Evolutionary conservation across 1,140 invertebrate species (phyloP).

Genomic region (Frieseomelitta varia): DNA sequence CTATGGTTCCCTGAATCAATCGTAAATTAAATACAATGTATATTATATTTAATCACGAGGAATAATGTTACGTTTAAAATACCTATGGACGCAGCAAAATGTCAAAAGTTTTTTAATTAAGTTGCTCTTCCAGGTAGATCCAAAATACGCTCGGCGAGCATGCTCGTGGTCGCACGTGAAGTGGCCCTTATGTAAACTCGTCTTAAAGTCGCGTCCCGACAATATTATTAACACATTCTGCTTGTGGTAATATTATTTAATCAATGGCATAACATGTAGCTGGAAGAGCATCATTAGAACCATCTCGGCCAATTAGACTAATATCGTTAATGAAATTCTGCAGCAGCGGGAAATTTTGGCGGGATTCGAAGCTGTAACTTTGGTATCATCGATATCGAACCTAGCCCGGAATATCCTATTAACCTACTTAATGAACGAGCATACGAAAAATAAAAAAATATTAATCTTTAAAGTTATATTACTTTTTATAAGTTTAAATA

Average conservation of each 20-base stretch:
- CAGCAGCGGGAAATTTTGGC: background rate
- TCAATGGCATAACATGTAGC: background rate
- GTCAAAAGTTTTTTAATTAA: constrained; percentile 8
- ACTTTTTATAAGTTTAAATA: too few relatives aligned
- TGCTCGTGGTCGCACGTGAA: background rate
- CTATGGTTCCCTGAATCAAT: background rate
- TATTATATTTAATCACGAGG: background rate
- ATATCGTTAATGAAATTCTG: background rate
- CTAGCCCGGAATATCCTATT: too few relatives aligned
- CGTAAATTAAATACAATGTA: background rate
- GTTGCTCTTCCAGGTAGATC: background rate
- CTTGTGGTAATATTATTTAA: background rate
- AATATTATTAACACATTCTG: background rate
- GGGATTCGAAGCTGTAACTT: background rate
- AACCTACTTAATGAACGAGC: too few relatives aligned
- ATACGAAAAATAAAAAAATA: too few relatives aligned
- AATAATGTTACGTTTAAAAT: background rate
- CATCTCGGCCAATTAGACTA: background rate
- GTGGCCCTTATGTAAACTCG: constrained; percentile 8
- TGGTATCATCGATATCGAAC: too few relatives aligned
- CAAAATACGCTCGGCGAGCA: background rate
- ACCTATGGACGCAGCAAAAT: background rate
- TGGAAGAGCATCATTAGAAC: background rate
- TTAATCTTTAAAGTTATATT: too few relatives aligned
- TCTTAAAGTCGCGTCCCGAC: background rate